Evolutionary conservation across 2,888 invertebrate species (phyloP).

Genomic region (Rhingia campestris): DNA sequence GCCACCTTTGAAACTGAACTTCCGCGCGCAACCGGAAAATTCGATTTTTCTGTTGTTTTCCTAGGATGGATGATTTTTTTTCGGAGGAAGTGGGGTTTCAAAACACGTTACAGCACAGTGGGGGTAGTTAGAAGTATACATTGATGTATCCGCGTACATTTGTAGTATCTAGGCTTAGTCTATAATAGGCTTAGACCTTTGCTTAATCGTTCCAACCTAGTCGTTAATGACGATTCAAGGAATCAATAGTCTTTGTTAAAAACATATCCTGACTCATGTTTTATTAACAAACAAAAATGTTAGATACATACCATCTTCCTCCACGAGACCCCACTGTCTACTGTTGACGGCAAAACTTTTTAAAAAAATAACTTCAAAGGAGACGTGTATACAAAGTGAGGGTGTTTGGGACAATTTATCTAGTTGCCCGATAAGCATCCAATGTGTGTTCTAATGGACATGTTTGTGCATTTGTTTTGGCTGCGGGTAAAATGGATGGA

Average conservation of each 20-base stretch:
- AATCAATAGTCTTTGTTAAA: background rate
- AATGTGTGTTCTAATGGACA: slow-evolving; percentile 71
- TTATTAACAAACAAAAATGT: background rate
- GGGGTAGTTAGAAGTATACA: background rate
- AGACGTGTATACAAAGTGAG: slow-evolving; percentile 38
- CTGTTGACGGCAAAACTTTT: slow-evolving; percentile 53
- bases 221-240: no score
- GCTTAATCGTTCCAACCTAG: no score
- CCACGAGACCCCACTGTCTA: slow-evolving; percentile 23
- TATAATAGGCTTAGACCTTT: background rate
- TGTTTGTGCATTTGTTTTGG: slow-evolving; percentile 74
- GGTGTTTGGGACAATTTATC: slow-evolving; percentile 71
- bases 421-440: slow-evolving; percentile 70
- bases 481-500: slow-evolving; percentile 25
- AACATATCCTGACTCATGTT: background rate
- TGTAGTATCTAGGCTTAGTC: background rate
- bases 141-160: background rate
- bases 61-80: background rate
- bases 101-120: slow-evolving; percentile 41
- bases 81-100: slow-evolving; percentile 15
- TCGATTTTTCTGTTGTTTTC: slow-evolving; percentile 69
- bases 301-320: background rate
- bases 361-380: slow-evolving; percentile 58
- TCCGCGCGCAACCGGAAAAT: slow-evolving; percentile 74
- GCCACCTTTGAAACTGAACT: slow-evolving; percentile 72